These are phyloP conservation scores for Merops nubicus DNA, from an alignment of 2,113 vertebrate genomes.

Conservation along the genomic window DNA sequence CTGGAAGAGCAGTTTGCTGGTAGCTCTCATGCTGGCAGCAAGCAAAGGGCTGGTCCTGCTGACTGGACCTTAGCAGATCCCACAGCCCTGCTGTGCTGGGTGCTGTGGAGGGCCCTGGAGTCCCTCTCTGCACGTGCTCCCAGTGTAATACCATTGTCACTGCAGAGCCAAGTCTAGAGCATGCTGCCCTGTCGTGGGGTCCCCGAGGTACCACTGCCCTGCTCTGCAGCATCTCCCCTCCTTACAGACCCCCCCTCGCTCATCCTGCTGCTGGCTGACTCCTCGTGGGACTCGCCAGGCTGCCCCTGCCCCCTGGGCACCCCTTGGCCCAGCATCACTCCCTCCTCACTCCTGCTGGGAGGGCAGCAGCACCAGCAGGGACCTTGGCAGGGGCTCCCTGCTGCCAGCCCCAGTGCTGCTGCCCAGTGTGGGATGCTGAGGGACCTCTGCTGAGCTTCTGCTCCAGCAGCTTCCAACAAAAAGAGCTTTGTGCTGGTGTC, in stretches of 20 bases:
- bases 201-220: neutral
- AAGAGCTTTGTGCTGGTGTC: neutral
- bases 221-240: neutral
- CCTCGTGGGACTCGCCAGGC: neutral
- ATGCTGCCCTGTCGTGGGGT: fast-evolving
- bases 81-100: fast-evolving
- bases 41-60: neutral
- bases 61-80: neutral
- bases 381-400: neutral
- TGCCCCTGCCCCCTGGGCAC: neutral
- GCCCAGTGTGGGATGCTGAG: neutral
- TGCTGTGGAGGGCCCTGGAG: neutral
- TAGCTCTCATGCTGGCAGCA: neutral
- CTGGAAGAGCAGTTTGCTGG: neutral
- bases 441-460: neutral
- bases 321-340: neutral
- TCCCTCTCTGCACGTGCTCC: fast-evolving
- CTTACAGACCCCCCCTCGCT: neutral
- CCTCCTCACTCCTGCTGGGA: neutral
- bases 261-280: neutral
- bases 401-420: neutral
- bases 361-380: neutral
- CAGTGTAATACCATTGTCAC: fast-evolving
- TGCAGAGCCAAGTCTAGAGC: neutral
- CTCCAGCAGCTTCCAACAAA: neutral